These are phyloP conservation scores for Cottoperca gobio DNA, from an alignment of 2,797 vertebrate species.

Conservation along the genomic window DNA sequence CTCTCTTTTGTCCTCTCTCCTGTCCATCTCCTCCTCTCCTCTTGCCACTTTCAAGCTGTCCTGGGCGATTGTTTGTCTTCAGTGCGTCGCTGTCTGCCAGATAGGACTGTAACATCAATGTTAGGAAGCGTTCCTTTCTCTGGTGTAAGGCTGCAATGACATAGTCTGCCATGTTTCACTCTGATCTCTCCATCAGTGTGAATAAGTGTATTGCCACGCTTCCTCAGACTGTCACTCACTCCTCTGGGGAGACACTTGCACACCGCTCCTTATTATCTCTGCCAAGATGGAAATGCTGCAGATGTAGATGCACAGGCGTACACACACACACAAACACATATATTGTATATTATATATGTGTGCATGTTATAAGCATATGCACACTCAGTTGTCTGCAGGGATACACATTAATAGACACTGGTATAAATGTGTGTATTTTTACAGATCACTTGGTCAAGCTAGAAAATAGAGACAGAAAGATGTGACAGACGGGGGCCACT, in stretches of 20 bases:
- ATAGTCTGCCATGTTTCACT: slow-evolving; percentile 83
- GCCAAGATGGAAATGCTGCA: slow-evolving; percentile 70
- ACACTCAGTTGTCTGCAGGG: slow-evolving; percentile 21
- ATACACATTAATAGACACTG: slow-evolving; percentile 26
- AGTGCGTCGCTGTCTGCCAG: slow-evolving; percentile 61
- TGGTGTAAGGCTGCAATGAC: slow-evolving; percentile 79
- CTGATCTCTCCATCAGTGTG: slow-evolving; percentile 85
- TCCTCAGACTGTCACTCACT: slow-evolving; percentile 84
- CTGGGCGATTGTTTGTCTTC: slow-evolving; percentile 65
- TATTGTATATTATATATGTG: not conserved
- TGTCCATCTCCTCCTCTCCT: slow-evolving; percentile 40
- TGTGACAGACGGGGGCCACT: slow-evolving; percentile 44
- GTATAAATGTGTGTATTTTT: slow-evolving; percentile 22
- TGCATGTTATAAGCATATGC: slow-evolving; percentile 1
- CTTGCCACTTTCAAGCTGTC: slow-evolving; percentile 49
- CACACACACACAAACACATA: slow-evolving; percentile 43
- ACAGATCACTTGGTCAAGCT: slow-evolving; percentile 36
- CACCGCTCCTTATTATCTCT: slow-evolving; percentile 74
- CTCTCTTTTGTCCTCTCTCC: slow-evolving; percentile 26
- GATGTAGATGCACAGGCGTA: slow-evolving; percentile 52
- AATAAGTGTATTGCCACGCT: slow-evolving; percentile 77
- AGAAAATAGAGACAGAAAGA: slow-evolving; percentile 30
- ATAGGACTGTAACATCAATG: slow-evolving; percentile 69
- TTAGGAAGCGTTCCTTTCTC: slow-evolving; percentile 72
- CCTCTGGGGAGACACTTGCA: slow-evolving; percentile 72